A percentile compares a stretch with the other conserved stretches of the same genome.
phyloP scores from a whole-genome alignment of 1,140 invertebrate species.

The Delia radicum region DNA sequence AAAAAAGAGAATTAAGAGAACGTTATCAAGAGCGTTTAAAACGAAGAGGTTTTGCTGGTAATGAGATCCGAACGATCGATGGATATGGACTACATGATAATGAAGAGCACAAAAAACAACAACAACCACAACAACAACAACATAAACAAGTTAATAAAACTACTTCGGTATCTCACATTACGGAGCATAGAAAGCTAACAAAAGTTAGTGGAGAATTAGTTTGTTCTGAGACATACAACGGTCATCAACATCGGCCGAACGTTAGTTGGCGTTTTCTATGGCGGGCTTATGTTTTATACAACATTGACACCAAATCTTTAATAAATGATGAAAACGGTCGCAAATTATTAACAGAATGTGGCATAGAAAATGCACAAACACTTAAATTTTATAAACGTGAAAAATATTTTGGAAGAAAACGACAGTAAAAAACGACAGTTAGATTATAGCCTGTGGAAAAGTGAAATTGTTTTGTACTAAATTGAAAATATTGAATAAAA shows the following conservation, averaged over 20 bases:
- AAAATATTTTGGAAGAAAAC: slow-evolving; percentile 45
- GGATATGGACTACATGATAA: background rate
- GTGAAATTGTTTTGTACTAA: background rate
- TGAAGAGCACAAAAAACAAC: background rate
- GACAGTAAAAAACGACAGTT: slow-evolving; percentile 30
- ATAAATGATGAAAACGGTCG: slow-evolving; percentile 56
- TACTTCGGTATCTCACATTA: no score
- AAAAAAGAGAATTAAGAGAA: slow-evolving; percentile 41
- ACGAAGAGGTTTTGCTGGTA: background rate
- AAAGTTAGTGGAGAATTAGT: slow-evolving; percentile 48
- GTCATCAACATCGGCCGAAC: slow-evolving; percentile 53
- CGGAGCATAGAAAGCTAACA: background rate
- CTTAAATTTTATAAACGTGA: slow-evolving; percentile 63
- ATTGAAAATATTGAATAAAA: background rate
- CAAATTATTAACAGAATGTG: slow-evolving; percentile 61
- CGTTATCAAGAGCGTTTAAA: slow-evolving; percentile 35
- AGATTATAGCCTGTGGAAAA: background rate
- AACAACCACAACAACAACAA: no score
- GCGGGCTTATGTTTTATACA: slow-evolving; percentile 64
- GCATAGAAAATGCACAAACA: slow-evolving; percentile 61
- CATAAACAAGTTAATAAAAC: background rate
- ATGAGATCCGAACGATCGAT: background rate
- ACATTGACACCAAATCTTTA: slow-evolving; percentile 46
- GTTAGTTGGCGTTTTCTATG: slow-evolving; percentile 72
- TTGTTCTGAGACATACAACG: slow-evolving; percentile 44